Base-by-base conservation (phyloP, 2,113 vertebrate species). In the Trichomycterus rosablanca region DNA sequence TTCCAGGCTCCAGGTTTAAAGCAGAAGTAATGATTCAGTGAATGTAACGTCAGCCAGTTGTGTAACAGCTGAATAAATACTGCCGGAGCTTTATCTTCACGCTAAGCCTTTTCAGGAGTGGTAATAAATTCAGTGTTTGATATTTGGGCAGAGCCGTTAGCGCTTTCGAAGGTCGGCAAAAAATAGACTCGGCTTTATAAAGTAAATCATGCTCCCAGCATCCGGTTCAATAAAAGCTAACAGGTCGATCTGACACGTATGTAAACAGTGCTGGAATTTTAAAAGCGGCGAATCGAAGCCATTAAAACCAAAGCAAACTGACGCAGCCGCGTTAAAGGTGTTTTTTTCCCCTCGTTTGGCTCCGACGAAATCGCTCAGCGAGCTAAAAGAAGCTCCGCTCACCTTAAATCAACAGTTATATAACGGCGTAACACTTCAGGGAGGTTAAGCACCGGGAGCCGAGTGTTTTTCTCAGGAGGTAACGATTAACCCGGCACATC, bases 401-500 rank as follows among this genome's bases (percentile, higher is more conserved):
- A 14, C 19, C n/a, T 40, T 40, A 51, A 42, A 51, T 16, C 46
- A 51, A 32, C 60, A 53, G 24, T 52, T 23, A 52, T 52, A 42
- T 42, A 52, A 43, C 23, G 14, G 3, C 10, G 35, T 22, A 11
- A 48, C 16, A 5, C 7, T 22, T 34, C 8, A n/a, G 49, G 37
- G 48, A 52, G 12, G 37, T 16, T 42, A 26, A 35, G 28, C 49
- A 32, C 8, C 3, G 7, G 53, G 5, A 52, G 60, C 32, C 50
- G 37, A 16, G 24, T 43, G 49, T 53, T 63, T 63, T 52, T 28
- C 23, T 39, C 26, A 4, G 24, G 19, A 63, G 60, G 22, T 39
- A 62, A 61, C 52, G 24, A 63, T 63, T 62, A 62, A 62, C 59
- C n/a, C n/a, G n/a, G n/a, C n/a, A n/a, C n/a, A n/a, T 52, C 15